Conservation (phyloP, 1,140 invertebrate genomes). For the Rhizoglyphus robini region DNA sequence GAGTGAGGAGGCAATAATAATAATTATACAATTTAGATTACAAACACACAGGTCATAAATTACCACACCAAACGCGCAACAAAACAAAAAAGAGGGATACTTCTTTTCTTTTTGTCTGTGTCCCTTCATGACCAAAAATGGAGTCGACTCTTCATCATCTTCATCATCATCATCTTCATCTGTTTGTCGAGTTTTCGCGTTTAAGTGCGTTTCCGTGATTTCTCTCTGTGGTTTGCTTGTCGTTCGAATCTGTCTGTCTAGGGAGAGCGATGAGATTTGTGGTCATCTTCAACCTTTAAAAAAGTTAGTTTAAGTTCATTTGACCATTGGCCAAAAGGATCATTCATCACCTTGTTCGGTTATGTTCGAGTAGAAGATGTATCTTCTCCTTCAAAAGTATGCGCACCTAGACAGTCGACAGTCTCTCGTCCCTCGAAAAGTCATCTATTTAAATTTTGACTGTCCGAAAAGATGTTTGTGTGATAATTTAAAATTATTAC, state of each 20-base stretch:
- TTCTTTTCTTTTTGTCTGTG: too few species aligned
- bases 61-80: too few species aligned
- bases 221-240: background rate
- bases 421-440: background rate
- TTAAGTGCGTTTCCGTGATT: background rate
- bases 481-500: background rate
- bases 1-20: too few species aligned
- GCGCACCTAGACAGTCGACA: background rate
- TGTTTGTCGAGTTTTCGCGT: background rate
- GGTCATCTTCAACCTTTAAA: background rate
- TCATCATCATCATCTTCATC: too few species aligned
- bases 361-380: background rate
- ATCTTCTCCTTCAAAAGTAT: background rate
- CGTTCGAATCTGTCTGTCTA: background rate
- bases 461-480: background rate
- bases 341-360: background rate
- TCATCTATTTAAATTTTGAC: background rate
- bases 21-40: too few species aligned
- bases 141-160: too few species aligned
- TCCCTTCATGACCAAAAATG: too few species aligned
- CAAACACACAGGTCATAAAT: too few species aligned
- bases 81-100: too few species aligned
- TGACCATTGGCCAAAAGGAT: too few species aligned
- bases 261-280: background rate
- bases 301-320: too few species aligned